Percentiles rank a stretch among this genome's conserved stretches.
phyloP scores from a whole-genome alignment of 1,140 invertebrate genomes.

The Ips typographus region DNA sequence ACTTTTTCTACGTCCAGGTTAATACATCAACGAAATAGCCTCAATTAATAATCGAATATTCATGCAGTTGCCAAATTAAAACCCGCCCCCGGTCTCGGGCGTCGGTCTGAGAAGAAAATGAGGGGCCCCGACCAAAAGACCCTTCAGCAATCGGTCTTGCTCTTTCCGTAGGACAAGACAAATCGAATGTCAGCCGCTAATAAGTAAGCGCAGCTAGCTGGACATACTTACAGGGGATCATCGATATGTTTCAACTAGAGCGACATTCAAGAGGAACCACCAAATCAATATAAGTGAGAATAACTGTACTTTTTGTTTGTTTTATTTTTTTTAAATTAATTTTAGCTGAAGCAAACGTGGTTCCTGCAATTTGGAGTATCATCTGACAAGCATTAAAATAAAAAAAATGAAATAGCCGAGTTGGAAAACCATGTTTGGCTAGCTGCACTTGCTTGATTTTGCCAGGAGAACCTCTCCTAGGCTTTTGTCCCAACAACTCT shows the following conservation, averaged over 20 bases:
- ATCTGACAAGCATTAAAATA: too few species aligned
- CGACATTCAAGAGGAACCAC: too few species aligned
- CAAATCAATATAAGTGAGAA: too few species aligned
- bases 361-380: too few species aligned
- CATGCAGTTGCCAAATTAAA: constrained; percentile 49
- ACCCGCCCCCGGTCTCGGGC: constrained; percentile 42
- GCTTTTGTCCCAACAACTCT: too few species aligned
- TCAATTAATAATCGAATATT: constrained; percentile 48
- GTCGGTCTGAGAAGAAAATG: constrained; percentile 39
- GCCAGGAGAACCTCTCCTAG: too few species aligned
- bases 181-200: constrained; percentile 55
- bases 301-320: too few species aligned
- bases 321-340: too few species aligned
- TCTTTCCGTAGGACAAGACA: constrained; percentile 53
- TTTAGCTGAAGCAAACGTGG: too few species aligned
- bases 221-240: constrained; percentile 20
- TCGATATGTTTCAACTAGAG: neutral
- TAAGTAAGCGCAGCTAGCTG: constrained; percentile 43
- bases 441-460: too few species aligned
- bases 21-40: constrained; percentile 44
- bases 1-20: constrained; percentile 33
- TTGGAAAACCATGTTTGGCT: too few species aligned
- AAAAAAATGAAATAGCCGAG: too few species aligned
- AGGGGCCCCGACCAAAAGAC: constrained; percentile 38
- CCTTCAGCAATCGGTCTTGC: constrained; percentile 44